Conservation (phyloP, 2,113 vertebrate species). For the Oncorhynchus nerka region DNA sequence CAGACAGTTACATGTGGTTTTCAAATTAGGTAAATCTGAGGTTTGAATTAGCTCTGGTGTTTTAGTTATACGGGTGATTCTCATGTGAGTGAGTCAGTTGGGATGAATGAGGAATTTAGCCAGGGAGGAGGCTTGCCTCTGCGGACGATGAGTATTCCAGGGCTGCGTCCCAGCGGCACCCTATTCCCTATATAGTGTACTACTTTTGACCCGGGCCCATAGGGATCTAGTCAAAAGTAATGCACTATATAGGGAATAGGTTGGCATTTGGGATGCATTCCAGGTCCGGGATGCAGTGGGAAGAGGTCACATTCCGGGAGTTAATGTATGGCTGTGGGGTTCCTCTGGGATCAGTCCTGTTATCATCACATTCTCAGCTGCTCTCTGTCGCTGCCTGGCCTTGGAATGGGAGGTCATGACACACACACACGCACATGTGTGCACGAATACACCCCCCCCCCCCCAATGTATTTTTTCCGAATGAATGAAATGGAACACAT, state of each 20-base stretch:
- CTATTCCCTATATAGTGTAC: too few relatives aligned
- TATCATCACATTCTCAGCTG: slow-evolving; percentile 65
- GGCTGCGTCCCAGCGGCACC: too few relatives aligned
- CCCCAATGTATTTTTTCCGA: too few relatives aligned
- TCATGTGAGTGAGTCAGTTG: slow-evolving; percentile 28
- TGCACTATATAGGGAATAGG: too few relatives aligned
- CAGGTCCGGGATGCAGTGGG: slow-evolving; percentile 52
- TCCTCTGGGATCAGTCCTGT: slow-evolving; percentile 57
- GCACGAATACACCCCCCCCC: not conserved
- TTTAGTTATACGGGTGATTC: not conserved
- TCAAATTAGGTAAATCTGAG: not conserved
- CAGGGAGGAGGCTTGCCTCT: slow-evolving; percentile 49
- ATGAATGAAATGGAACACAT: too few relatives aligned
- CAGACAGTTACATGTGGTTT: not conserved
- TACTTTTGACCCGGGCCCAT: too few relatives aligned
- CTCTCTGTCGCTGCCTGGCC: slow-evolving; percentile 3
- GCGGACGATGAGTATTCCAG: too few relatives aligned
- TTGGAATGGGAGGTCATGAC: too few relatives aligned
- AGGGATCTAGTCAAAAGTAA: too few relatives aligned
- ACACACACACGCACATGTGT: not conserved
- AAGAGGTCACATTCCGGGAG: slow-evolving; percentile 60
- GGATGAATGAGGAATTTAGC: slow-evolving; percentile 51
- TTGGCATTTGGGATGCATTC: slow-evolving; percentile 11
- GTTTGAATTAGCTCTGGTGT: not conserved
- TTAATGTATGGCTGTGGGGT: slow-evolving; percentile 26